Evolutionary conservation across 2,797 vertebrate species (phyloP).

Genomic region (Hypotaenidia philippensis): DNA sequence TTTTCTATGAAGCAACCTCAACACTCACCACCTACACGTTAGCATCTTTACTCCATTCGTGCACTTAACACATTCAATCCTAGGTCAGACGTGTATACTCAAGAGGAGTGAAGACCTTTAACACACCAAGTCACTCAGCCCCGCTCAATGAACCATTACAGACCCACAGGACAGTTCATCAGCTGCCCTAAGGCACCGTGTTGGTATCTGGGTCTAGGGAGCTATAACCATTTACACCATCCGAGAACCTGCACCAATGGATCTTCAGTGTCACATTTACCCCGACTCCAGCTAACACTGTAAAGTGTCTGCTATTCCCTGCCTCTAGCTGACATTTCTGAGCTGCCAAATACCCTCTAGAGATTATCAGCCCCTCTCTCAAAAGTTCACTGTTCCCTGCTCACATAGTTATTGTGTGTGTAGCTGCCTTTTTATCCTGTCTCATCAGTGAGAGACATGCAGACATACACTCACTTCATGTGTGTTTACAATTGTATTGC

Average conservation of each 20-base stretch:
- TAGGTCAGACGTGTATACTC: rapidly evolving
- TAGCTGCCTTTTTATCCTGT: background rate
- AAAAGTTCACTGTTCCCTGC: background rate
- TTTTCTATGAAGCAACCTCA: background rate
- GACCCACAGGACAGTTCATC: background rate
- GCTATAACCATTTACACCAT: background rate
- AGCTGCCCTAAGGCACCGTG: background rate
- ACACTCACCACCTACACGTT: background rate
- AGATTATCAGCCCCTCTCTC: background rate
- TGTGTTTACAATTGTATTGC: background rate
- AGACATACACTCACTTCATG: background rate
- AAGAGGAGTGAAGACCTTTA: background rate
- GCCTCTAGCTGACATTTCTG: conserved; percentile 11
- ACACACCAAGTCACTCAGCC: background rate
- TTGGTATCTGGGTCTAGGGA: background rate
- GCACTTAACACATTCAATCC: background rate
- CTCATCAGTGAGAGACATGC: rapidly evolving
- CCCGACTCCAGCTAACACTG: background rate
- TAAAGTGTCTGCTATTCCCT: background rate
- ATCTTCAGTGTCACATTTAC: background rate
- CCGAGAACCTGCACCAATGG: background rate
- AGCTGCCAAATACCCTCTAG: conserved; percentile 14
- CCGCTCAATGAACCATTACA: background rate
- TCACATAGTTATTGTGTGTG: rapidly evolving
- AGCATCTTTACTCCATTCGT: background rate